These are phyloP conservation scores for Montipora cactus DNA, from an alignment of 64 coral and sea anemone genomes.

Conservation along the genomic window DNA sequence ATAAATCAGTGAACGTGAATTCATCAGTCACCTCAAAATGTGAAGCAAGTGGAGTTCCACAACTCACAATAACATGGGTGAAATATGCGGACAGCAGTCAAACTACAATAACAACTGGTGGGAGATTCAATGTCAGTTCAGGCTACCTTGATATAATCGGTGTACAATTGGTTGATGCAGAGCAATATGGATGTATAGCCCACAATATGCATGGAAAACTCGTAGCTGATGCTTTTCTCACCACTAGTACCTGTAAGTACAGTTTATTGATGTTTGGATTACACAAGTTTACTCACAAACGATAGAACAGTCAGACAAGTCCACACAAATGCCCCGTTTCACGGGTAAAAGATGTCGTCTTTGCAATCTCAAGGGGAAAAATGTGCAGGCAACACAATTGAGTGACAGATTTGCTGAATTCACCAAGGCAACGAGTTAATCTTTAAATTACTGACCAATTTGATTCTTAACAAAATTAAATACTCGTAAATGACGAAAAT, in stretches of 20 bases:
- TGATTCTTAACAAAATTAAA: no score
- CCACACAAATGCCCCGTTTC: no score
- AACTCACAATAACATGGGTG: constrained; percentile 41
- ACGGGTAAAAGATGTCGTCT: no score
- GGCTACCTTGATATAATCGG: not conserved
- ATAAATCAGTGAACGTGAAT: constrained; percentile 5
- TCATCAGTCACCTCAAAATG: not conserved
- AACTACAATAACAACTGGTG: not conserved
- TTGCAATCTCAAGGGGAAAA: no score
- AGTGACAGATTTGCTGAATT: no score
- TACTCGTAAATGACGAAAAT: no score
- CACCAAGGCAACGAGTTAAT: no score
- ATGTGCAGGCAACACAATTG: no score
- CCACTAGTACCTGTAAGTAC: constrained; percentile 13
- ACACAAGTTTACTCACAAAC: no score
- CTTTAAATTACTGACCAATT: no score
- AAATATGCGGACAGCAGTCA: constrained; percentile 3
- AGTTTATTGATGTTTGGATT: no score
- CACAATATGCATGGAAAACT: constrained; percentile 56
- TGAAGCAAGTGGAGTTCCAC: constrained; percentile 8
- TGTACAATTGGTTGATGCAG: constrained; percentile 51
- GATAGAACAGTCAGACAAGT: no score
- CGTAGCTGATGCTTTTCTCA: constrained; percentile 71
- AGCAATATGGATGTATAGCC: constrained; percentile 58
- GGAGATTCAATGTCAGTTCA: not conserved